Base-by-base conservation (phyloP, 2,113 vertebrate species). In the Craseonycteris thonglongyai region DNA sequence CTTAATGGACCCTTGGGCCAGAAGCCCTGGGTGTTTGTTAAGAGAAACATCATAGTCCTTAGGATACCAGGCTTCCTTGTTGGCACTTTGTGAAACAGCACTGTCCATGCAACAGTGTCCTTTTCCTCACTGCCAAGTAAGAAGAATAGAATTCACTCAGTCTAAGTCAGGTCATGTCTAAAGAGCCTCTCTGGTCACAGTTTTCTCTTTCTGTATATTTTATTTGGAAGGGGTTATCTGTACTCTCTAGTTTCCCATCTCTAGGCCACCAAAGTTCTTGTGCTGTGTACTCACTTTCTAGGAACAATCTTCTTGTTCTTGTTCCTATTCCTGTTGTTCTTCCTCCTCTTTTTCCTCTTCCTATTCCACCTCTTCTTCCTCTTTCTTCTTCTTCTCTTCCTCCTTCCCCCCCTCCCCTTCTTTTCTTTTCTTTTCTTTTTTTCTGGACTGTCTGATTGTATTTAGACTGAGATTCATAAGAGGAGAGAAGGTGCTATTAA, bases 281-380 rank as follows among this genome's bases (percentile, higher is more conserved):
- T 38, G n/a, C 59, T 35, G 26, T 6, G 15, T 3, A 1, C 1
- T 33, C 1, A 0, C n/a, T 26, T 2, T 82, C 59, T 61, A 18
- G 11, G 3, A 66, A 18, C 21, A 21, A 35, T 14, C 30, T 13
- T 42, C 26, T 2, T 21, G 16, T 18, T n/a, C n/a, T n/a, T n/a
- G n/a, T n/a, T n/a, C n/a, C n/a, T n/a, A n/a, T n/a, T n/a, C n/a
- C n/a, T n/a, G n/a, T n/a, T n/a, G n/a, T n/a, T n/a, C n/a, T n/a
- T n/a, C n/a, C n/a, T n/a, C n/a, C n/a, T n/a, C n/a, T n/a, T n/a
- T n/a, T n/a, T n/a, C n/a, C n/a, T n/a, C n/a, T n/a, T n/a, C n/a
- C n/a, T n/a, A n/a, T n/a, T n/a, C n/a, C n/a, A n/a, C n/a, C n/a
- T n/a, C n/a, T n/a, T n/a, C n/a, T n/a, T n/a, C n/a, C n/a, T n/a